Evolutionary conservation across 2,113 vertebrate genomes (phyloP).

Genomic region (Zosterops borbonicus): DNA sequence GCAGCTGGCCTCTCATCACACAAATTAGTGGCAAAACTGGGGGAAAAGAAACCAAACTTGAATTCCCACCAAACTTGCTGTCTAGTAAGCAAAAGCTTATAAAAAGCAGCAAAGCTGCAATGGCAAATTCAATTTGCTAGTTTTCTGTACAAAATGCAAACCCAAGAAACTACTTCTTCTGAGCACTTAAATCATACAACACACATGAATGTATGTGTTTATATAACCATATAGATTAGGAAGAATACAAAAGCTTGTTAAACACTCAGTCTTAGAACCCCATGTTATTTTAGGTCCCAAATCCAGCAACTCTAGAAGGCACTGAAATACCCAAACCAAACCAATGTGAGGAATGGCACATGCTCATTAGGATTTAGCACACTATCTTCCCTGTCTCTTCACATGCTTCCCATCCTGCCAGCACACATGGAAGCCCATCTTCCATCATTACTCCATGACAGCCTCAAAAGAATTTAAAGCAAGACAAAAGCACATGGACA

Average conservation of each 20-base stretch:
- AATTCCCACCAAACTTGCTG: background rate
- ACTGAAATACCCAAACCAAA: fast-evolving
- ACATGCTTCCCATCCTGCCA: background rate
- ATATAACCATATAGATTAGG: background rate
- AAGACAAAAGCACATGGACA: background rate
- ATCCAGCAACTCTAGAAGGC: background rate
- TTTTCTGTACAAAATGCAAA: background rate
- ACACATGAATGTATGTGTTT: fast-evolving
- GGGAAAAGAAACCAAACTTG: fast-evolving
- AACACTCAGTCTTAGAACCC: background rate
- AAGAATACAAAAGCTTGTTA: background rate
- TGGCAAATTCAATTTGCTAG: background rate
- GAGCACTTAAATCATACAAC: background rate
- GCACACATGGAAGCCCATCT: background rate
- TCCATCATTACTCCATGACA: fast-evolving
- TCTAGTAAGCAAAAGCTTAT: background rate
- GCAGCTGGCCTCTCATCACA: background rate
- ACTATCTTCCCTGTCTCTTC: background rate
- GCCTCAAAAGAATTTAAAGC: background rate
- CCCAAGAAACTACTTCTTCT: background rate
- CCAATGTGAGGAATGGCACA: fast-evolving
- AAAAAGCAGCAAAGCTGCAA: background rate
- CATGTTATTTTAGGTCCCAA: background rate
- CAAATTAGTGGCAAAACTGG: background rate
- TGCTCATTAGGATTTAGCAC: background rate